phyloP scores from a whole-genome alignment of 1,140 invertebrate genomes.

The Daktulosphaira vitifoliae region DNA sequence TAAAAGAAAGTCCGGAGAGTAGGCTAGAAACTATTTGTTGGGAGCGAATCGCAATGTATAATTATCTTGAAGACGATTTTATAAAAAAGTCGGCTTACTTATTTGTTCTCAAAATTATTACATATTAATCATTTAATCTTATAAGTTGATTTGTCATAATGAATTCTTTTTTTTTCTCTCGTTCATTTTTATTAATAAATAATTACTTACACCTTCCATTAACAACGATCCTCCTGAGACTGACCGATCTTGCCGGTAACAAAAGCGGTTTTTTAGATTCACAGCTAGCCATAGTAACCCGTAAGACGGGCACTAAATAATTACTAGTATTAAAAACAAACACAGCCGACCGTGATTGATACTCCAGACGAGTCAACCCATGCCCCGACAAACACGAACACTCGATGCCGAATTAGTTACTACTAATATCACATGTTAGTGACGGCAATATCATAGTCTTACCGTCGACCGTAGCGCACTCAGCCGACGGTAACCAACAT shows the following conservation, averaged over 20 bases:
- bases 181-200: no score
- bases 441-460: constrained; percentile 4
- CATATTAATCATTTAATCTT: no score
- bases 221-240: constrained; percentile 41
- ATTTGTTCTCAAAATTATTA: no score
- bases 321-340: background rate
- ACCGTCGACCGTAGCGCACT: constrained; percentile 20
- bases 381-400: background rate
- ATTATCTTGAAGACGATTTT: no score
- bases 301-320: background rate
- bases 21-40: no score
- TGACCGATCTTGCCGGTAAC: constrained; percentile 42
- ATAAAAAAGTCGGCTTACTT: no score
- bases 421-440: constrained; percentile 3
- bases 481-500: background rate
- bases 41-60: no score
- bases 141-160: no score
- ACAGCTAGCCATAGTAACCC: constrained; percentile 13
- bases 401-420: background rate
- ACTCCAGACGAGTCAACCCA: background rate
- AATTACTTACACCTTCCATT: background rate
- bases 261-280: constrained; percentile 35
- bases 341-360: background rate
- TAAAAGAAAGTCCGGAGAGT: no score
- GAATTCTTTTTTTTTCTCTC: no score